These are phyloP conservation scores for Mellilla xanthometata DNA, from an alignment of 2,888 invertebrate genomes.

Conservation along the genomic window DNA sequence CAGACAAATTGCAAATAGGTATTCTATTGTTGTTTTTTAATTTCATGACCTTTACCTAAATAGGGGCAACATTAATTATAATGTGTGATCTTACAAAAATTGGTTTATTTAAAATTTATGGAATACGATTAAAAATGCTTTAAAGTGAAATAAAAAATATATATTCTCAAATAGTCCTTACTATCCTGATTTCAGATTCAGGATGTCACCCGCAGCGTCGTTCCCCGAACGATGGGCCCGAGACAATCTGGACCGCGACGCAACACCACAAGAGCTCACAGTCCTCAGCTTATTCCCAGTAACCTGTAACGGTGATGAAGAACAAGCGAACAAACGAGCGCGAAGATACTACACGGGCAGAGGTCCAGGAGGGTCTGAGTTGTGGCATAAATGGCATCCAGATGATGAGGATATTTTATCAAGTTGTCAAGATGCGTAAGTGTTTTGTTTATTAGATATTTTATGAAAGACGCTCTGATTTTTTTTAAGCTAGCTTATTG, in stretches of 20 bases:
- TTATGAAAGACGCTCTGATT: too few relatives aligned
- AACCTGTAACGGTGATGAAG: slow-evolving; percentile 63
- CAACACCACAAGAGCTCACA: slow-evolving; percentile 55
- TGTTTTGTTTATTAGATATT: slow-evolving; percentile 22
- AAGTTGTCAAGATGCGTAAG: slow-evolving; percentile 76
- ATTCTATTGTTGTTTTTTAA: too few relatives aligned
- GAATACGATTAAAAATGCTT: too few relatives aligned
- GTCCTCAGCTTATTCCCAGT: slow-evolving; percentile 57
- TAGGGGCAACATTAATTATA: too few relatives aligned
- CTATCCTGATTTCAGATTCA: slow-evolving; percentile 41
- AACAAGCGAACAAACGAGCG: slow-evolving; percentile 63
- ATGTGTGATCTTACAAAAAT: too few relatives aligned
- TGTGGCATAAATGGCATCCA: slow-evolving; percentile 70
- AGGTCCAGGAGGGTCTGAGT: slow-evolving; percentile 64
- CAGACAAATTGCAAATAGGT: too few relatives aligned
- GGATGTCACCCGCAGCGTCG: slow-evolving; percentile 78
- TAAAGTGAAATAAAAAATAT: too few relatives aligned
- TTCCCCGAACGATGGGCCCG: slow-evolving; percentile 76
- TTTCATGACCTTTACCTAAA: too few relatives aligned
- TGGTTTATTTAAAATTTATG: too few relatives aligned
- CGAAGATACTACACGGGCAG: slow-evolving; percentile 65
- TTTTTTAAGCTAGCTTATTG: too few relatives aligned
- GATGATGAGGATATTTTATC: slow-evolving; percentile 74
- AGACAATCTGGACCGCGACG: slow-evolving; percentile 63
- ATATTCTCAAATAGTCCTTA: too few relatives aligned